Evolutionary conservation across 1,140 invertebrate genomes (phyloP), one percentile per base, ranked within the genome.

Genomic region (Himalopsyche phryganea): DNA sequence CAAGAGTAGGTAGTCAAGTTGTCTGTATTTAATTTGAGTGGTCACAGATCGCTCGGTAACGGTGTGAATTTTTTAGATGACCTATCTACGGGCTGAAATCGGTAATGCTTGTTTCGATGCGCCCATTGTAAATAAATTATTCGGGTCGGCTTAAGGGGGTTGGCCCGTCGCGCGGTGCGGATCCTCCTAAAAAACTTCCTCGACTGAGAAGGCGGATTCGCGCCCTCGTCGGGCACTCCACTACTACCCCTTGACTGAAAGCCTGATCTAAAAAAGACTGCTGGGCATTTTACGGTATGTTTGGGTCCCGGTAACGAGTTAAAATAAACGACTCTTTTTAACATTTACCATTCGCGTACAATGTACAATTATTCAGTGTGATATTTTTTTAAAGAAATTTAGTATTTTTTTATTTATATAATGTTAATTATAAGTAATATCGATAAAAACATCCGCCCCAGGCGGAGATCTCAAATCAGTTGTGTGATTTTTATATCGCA

Each of bases 331-430:
- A 32, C 28, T 38, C 20, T 56, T n/a, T n/a, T n/a, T 17, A 28
- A 56, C 52, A 55, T 63, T 63, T 63, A 63, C 57, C 57, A 60
- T 63, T 60, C 41, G 49, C 32, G 55, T 63, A 55, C 15, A 49
- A 56, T 63, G 61, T 63, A 63, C 57, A 60, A 63, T 63, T 60
- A 63, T 50, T 49, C 28, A 63, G 53, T 59, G 61, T 63, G 61
- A 63, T 63, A 63, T 63, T 52, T 60, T 63, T 63, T 59, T 56
- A 58, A 56, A 59, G 35, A 54, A 63, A 63, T 49, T 54, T 63
- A 63, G 53, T 55, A 41, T 62, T 49, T 59, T 51, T 63, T 63
- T 59, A 63, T 63, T 63, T 63, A 58, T 58, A 63, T 48, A 47
- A 18, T 58, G 23, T 46, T 58, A 55, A 55, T 55, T 63, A 55